These are phyloP conservation scores for Catostomus latipinnis DNA, from an alignment of 2,797 vertebrate species.

Conservation along the genomic window DNA sequence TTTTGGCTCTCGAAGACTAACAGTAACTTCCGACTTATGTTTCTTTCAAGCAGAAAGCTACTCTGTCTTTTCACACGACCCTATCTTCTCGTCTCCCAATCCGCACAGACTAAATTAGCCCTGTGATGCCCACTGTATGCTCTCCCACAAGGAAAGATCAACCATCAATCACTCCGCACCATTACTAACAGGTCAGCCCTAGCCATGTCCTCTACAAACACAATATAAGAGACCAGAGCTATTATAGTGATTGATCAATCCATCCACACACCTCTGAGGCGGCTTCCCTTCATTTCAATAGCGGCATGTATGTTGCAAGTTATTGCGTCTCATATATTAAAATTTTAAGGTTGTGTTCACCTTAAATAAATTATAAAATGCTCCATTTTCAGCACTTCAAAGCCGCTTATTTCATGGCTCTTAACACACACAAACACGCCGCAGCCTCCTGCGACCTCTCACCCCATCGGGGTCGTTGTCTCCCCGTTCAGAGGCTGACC, in stretches of 20 bases:
- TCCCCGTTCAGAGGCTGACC: constrained; percentile 23
- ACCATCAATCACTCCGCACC: constrained; percentile 53
- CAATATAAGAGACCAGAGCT: constrained; percentile 64
- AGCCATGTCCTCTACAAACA: constrained; percentile 70
- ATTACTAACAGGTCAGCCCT: constrained; percentile 52
- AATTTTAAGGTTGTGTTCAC: neutral
- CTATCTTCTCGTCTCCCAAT: constrained; percentile 3
- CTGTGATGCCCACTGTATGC: constrained; percentile 33
- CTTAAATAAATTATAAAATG: constrained; percentile 41
- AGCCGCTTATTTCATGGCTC: neutral
- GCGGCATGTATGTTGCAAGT: constrained; percentile 10
- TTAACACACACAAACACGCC: neutral
- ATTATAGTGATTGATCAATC: constrained; percentile 75
- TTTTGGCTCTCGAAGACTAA: neutral
- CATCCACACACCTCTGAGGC: constrained; percentile 3
- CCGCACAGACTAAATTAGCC: constrained; percentile 46
- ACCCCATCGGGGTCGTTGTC: neutral
- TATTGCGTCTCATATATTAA: constrained; percentile 34
- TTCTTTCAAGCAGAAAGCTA: neutral
- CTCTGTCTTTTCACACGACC: constrained; percentile 23
- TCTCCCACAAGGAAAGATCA: constrained; percentile 28
- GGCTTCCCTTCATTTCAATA: constrained; percentile 31
- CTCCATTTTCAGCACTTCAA: constrained; percentile 21
- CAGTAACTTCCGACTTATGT: neutral
- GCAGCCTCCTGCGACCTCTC: neutral